These are phyloP conservation scores for Baccha elongata DNA, from an alignment of 2,888 invertebrate species.

Conservation along the genomic window DNA sequence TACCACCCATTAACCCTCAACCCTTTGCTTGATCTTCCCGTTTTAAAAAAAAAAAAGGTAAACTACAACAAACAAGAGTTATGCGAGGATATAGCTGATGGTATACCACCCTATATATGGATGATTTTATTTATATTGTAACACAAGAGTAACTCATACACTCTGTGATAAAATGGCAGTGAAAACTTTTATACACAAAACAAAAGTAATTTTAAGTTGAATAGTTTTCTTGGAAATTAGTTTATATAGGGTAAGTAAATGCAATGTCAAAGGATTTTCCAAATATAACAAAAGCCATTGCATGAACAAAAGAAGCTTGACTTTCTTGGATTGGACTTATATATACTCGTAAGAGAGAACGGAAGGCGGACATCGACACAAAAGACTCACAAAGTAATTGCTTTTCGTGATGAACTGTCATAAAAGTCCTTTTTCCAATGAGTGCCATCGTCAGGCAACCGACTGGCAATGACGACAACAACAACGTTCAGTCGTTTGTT, in stretches of 20 bases:
- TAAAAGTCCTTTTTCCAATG: conserved; percentile 86
- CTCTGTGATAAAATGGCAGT: conserved; percentile 31
- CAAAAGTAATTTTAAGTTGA: conserved; percentile 68
- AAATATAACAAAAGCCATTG: conserved; percentile 33
- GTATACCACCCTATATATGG: neutral
- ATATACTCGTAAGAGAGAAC: conserved; percentile 23
- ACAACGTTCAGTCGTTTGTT: conserved; percentile 1
- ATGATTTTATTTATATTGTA: neutral
- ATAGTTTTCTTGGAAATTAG: conserved; percentile 61
- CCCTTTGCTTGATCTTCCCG: neutral
- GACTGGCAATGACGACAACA: neutral
- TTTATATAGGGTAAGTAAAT: conserved; percentile 52
- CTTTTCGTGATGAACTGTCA: conserved; percentile 85
- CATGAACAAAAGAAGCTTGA: conserved; percentile 74
- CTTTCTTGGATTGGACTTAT: conserved; percentile 6
- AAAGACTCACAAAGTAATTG: conserved; percentile 84
- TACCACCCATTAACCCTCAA: neutral
- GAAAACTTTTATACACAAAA: conserved; percentile 53
- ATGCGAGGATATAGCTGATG: neutral
- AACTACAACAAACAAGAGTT: conserved; percentile 33
- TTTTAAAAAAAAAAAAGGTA: conserved; percentile 47
- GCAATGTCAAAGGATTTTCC: conserved; percentile 57
- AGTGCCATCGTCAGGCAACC: conserved; percentile 84
- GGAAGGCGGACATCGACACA: conserved; percentile 42
- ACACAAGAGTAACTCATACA: neutral